Conservation (phyloP, 1,140 invertebrate genomes). For the Chlorops oryzae region DNA sequence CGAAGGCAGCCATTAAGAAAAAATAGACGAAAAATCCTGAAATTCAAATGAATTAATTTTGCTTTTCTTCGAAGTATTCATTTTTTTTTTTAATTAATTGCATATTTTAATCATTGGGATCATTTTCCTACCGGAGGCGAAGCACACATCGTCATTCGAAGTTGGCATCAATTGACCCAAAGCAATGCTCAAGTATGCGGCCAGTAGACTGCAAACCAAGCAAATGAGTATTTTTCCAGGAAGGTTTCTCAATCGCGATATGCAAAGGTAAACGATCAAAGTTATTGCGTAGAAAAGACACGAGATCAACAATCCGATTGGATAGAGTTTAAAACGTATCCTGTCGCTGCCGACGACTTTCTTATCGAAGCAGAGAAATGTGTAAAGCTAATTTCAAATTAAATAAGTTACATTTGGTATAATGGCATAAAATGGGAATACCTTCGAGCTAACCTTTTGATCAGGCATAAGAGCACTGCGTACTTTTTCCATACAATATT, state of each 20-base stretch:
- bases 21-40: conserved; percentile 74
- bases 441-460: conserved; percentile 28
- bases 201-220: conserved; percentile 57
- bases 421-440: background rate
- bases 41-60: conserved; percentile 49
- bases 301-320: conserved; percentile 49
- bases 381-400: conserved; percentile 25
- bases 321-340: conserved; percentile 38
- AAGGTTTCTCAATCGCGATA: conserved; percentile 60
- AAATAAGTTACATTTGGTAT: background rate
- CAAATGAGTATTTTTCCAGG: conserved; percentile 66
- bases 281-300: conserved; percentile 58
- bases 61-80: background rate
- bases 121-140: conserved; percentile 29
- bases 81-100: background rate
- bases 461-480: conserved; percentile 17
- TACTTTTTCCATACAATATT: conserved; percentile 38
- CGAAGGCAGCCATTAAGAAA: conserved; percentile 77
- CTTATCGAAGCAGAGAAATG: conserved; percentile 37
- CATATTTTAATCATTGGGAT: background rate
- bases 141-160: conserved; percentile 32
- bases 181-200: conserved; percentile 56
- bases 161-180: conserved; percentile 49
- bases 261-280: conserved; percentile 57
- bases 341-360: conserved; percentile 36